Conservation (phyloP, 2,797 vertebrate genomes). For the Spinus olivaceus region DNA sequence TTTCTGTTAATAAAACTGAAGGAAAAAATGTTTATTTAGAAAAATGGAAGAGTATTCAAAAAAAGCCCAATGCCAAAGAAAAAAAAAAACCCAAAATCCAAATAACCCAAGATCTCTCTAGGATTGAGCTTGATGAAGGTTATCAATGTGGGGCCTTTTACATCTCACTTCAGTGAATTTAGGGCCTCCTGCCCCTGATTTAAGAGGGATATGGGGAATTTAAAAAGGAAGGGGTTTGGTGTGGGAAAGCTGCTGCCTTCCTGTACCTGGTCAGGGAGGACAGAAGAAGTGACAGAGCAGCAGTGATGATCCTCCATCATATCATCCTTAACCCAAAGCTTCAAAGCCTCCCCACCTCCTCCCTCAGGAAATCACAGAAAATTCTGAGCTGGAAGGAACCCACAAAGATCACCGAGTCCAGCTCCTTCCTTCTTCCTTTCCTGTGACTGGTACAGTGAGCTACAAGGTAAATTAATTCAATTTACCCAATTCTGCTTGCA, state of each 20-base stretch:
- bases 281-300: neutral
- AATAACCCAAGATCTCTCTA: neutral
- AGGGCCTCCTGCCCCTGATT: neutral
- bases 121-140: neutral
- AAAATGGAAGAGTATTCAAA: neutral
- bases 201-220: neutral
- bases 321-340: neutral
- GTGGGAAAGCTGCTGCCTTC: neutral
- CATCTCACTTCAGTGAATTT: neutral
- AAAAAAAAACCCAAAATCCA: accelerated
- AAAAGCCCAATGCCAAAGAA: accelerated
- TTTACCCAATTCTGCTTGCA: conserved; percentile 18
- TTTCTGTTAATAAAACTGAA: neutral
- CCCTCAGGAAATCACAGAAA: neutral
- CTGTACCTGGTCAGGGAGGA: neutral
- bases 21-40: neutral
- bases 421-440: neutral
- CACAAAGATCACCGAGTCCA: neutral
- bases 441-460: neutral
- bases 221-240: neutral
- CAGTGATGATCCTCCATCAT: neutral
- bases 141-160: neutral
- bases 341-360: neutral
- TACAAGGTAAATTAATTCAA: conserved; percentile 11
- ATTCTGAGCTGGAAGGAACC: neutral